Percentiles rank a stretch among this genome's conserved stretches.
Evolutionary conservation across 2,888 invertebrate species (phyloP).

Genomic region (Imbricaverruca yamaguchii): DNA sequence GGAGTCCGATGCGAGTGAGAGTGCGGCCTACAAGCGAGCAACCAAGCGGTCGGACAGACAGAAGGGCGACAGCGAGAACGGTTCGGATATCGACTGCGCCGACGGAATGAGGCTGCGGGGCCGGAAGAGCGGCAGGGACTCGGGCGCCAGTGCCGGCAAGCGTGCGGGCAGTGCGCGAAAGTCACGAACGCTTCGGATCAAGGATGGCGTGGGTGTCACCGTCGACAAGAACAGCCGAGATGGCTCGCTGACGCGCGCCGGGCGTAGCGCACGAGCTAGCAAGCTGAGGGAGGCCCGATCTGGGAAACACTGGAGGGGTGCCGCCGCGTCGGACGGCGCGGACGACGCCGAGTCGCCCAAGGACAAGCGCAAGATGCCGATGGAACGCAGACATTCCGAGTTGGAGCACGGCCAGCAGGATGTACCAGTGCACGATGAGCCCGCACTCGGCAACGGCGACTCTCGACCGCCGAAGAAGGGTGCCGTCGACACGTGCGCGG

Average conservation of each 20-base stretch:
- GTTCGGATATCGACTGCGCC: not conserved
- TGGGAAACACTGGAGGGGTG: not conserved
- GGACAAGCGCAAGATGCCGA: not conserved
- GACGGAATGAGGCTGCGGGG: not conserved
- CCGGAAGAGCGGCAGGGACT: not conserved
- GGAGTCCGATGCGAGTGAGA: not conserved
- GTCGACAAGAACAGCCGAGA: not conserved
- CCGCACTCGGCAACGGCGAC: not conserved
- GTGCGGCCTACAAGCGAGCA: not conserved
- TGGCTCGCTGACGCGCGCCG: not conserved
- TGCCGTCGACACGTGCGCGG: not conserved
- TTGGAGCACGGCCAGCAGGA: not conserved
- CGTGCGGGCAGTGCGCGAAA: not conserved
- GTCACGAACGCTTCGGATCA: not conserved
- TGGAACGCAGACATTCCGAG: not conserved
- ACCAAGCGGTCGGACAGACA: not conserved
- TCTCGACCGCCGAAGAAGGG: not conserved
- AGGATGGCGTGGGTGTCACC: not conserved
- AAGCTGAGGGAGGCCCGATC: not conserved
- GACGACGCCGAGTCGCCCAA: not conserved
- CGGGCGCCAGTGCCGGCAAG: not conserved
- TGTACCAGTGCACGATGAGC: not conserved
- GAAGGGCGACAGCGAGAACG: not conserved
- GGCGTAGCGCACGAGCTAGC: not conserved
- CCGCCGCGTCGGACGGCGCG: not conserved